phyloP scores from a whole-genome alignment of 2,113 vertebrate species.

The Plestiodon gilberti region DNA sequence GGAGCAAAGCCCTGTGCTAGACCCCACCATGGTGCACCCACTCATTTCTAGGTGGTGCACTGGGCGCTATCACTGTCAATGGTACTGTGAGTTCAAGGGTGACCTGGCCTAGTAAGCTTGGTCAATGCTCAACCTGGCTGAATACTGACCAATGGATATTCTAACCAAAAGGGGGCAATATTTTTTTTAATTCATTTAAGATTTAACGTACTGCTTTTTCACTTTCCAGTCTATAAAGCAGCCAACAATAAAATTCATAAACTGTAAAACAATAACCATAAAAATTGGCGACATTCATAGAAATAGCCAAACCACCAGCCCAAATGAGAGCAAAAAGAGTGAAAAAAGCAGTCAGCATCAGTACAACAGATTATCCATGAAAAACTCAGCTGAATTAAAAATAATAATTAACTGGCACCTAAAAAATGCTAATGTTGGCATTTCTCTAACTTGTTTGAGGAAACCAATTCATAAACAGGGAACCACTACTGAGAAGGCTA shows the following conservation, averaged over 20 bases:
- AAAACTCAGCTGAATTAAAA: neutral
- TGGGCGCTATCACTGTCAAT: too few species aligned
- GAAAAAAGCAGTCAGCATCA: neutral
- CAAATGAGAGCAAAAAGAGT: neutral
- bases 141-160: neutral
- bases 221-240: neutral
- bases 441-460: neutral
- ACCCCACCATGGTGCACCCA: too few species aligned
- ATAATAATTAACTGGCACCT: neutral
- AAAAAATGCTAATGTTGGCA: neutral
- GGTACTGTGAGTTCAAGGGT: too few species aligned
- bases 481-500: too few species aligned
- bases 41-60: too few species aligned
- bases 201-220: neutral
- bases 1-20: too few species aligned
- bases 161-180: neutral
- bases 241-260: neutral
- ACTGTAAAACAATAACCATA: neutral
- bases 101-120: too few species aligned
- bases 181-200: neutral
- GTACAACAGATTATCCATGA: neutral
- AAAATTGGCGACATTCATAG: neutral
- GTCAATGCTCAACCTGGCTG: too few species aligned
- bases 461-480: too few species aligned
- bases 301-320: neutral